Base-by-base conservation (phyloP, 2,797 vertebrate species). In the Coreius guichenoti region DNA sequence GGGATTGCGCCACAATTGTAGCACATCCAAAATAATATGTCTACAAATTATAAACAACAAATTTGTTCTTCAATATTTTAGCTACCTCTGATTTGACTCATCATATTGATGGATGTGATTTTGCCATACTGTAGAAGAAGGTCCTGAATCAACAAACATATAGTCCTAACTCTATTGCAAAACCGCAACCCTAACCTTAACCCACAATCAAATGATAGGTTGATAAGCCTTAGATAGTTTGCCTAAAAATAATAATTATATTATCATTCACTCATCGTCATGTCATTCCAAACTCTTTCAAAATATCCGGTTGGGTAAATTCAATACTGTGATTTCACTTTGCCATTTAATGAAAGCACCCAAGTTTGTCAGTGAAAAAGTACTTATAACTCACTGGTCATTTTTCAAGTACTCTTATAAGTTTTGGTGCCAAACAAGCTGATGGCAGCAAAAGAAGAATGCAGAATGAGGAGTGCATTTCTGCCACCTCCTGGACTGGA, bases 41-140 rank as follows among this genome's bases (percentile, higher is more conserved):
- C 73, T 56, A 75, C 49, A 75, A 69, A 83, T 67, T 39, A 65
- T 65, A 76, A 88, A 83, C 61, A 79, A 51, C 76, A 81, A 70
- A 61, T 68, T 21, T 65, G 70, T 79, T 76, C n/a, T 54, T 74
- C 16, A n/a, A 56, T 58, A 31, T 56, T 2, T 68, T 31, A 72
- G 26, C 51, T 82, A 11, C 51, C 12, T 26, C 4, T 58, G 39
- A 61, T 81, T 26, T 72, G 31, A 81, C 51, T 33, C 19, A 47
- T 2, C 23, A 75, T 65, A 23, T 70, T 63, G 23, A 63, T 63
- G n/a, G 11, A 56, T 47, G n/a, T 47, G 26, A 73, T 73, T 31
- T 45, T 67, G 43, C 29, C 21, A 67, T 67, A 80, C 36, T 47
- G 26, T 33, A 13, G 26, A 45, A 58, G 11, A 72, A 70, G 49